Percentiles rank a stretch among this genome's conserved stretches.
These are phyloP conservation scores for Eriocheir sinensis DNA, from an alignment of 1,140 invertebrate species.

Conservation along the genomic window DNA sequence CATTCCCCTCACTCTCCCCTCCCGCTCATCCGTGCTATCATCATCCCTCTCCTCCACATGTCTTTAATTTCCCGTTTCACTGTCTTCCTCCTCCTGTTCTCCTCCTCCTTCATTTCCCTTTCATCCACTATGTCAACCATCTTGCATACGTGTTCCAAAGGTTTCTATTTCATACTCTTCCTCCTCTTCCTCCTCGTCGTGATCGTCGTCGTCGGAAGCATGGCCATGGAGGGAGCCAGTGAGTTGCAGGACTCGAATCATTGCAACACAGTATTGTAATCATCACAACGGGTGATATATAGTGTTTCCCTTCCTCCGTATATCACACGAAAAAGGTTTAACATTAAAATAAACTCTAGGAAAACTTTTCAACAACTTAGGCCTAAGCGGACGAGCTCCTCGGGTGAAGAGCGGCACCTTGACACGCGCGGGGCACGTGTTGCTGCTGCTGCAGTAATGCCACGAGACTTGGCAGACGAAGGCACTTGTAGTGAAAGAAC, in stretches of 20 bases:
- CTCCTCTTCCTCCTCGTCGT: background rate
- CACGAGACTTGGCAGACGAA: background rate
- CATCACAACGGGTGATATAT: conserved; percentile 23
- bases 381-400: background rate
- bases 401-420: background rate
- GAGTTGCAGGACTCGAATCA: background rate
- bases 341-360: conserved; percentile 17
- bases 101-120: background rate
- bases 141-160: too few relatives aligned
- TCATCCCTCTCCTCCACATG: background rate
- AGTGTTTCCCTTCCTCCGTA: conserved; percentile 10
- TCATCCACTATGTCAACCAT: too few relatives aligned
- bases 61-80: background rate
- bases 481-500: conserved; percentile 22
- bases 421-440: background rate
- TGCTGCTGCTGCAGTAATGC: background rate
- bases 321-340: background rate
- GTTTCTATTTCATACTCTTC: too few relatives aligned
- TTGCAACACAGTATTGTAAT: background rate
- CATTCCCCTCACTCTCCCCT: background rate
- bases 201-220: background rate
- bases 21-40: background rate
- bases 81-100: background rate
- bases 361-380: background rate
- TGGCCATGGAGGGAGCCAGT: background rate